Conservation (phyloP, 64 coral and sea anemone species). For the Montipora sp. region DNA sequence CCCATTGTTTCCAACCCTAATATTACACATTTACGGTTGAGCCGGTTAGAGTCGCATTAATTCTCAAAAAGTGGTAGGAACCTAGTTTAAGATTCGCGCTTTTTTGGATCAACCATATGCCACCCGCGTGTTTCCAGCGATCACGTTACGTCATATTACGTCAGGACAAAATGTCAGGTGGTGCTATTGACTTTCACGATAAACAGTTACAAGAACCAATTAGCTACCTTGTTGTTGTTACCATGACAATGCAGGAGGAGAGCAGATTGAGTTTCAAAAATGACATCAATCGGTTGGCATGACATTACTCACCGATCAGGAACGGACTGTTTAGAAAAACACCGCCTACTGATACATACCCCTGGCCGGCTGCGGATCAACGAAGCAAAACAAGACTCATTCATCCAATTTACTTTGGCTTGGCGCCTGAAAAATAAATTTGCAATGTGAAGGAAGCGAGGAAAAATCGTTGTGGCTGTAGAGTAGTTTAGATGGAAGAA, state of each 20-base stretch:
- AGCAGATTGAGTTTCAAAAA: slow-evolving; percentile 6
- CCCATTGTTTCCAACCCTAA: neutral
- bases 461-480: slow-evolving; percentile 9
- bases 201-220: neutral
- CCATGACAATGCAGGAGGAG: slow-evolving; percentile 38
- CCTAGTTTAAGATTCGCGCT: slow-evolving; percentile 20
- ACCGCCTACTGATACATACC: slow-evolving; percentile 16
- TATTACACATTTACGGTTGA: neutral
- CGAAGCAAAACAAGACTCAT: slow-evolving; percentile 26
- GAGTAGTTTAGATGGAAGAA: slow-evolving; percentile 91
- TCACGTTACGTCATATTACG: slow-evolving; percentile 39
- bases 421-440: neutral
- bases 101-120: neutral
- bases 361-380: slow-evolving; percentile 4
- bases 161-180: slow-evolving; percentile 31
- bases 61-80: slow-evolving; percentile 11
- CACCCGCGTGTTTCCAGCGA: slow-evolving; percentile 26
- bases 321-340: slow-evolving; percentile 25
- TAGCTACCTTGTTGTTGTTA: neutral
- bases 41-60: neutral
- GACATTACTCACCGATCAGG: slow-evolving; percentile 49
- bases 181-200: slow-evolving; percentile 33
- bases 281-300: slow-evolving; percentile 50
- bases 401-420: slow-evolving; percentile 23
- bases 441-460: slow-evolving; percentile 34